Evolutionary conservation across 1,140 invertebrate genomes (phyloP), one percentile per base, ranked within the genome.

Genomic region (Anastrepha ludens): DNA sequence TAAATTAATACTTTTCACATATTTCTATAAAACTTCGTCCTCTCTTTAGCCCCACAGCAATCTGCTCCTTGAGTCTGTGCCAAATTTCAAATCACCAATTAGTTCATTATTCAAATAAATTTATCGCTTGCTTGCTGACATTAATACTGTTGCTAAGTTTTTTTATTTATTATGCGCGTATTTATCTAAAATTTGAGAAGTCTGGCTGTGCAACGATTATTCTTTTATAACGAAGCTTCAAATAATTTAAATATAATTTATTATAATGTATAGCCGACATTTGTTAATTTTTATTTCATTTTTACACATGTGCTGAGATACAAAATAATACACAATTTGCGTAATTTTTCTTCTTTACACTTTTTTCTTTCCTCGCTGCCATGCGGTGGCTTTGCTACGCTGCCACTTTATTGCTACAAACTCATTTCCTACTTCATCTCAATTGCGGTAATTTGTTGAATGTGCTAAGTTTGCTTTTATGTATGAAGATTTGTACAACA

Each of bases 381-480:
- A 15, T 7, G 41, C 15, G 17, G 13, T 41, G 15, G 8, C 70
- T 50, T 74, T 50, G 70, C n/a, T 62, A 55, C 11, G 50, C 39
- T 64, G 65, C 9, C 9, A 9, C 65, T 50, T 50, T 20, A n/a
- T 74, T 74, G 70, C 47, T 47, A 13, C 70, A 44, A 74, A 50
- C 44, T 47, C 17, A 74, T 74, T 74, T 74, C 70, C 70, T 74
- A 74, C 15, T 74, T 74, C 41, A 74, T 74, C 41, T 47, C 70
- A 74, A 74, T 74, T 74, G 70, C 70, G 70, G 70, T n/a, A 74
- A 74, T 74, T 74, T 74, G 41, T 74, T 20, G 44, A 74, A 74
- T 74, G 70, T 17, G 70, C 64, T 39, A 8, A 13, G 64, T 39
- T 2, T 55, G 29, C 11, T 29, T 67, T 8, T 62, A 7, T 15